Conservation (phyloP, 2,797 vertebrate species). For the Tympanoctomys barrerae region DNA sequence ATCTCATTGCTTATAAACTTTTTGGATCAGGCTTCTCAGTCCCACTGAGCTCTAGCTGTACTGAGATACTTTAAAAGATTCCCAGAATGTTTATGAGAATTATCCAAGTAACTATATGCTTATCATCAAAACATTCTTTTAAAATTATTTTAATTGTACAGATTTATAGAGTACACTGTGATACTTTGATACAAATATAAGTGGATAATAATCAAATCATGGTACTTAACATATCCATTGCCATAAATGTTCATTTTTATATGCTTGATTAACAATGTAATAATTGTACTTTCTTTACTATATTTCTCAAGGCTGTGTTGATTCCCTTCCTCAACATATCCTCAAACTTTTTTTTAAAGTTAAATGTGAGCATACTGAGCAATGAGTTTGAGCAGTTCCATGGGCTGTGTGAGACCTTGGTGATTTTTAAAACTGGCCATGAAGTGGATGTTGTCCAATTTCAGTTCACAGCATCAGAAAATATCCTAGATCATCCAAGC, state of each 20-base stretch:
- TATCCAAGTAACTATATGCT: conserved; percentile 14
- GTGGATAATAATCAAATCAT: neutral
- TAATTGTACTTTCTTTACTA: neutral
- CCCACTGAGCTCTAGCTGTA: neutral
- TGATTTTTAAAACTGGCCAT: conserved; percentile 33
- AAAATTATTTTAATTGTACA: neutral
- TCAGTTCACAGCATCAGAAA: conserved; percentile 35
- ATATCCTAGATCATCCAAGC: conserved; percentile 38
- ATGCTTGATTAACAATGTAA: neutral
- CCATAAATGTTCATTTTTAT: neutral
- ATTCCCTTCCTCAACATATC: neutral
- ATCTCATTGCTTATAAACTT: neutral
- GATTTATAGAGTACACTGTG: neutral
- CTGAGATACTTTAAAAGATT: conserved; percentile 32
- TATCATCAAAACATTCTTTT: conserved; percentile 48
- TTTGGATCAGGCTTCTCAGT: neutral
- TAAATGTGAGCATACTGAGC: neutral
- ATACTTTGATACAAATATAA: neutral
- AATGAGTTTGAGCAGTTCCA: neutral
- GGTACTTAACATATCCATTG: neutral
- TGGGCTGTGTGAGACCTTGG: neutral
- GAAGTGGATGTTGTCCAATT: conserved; percentile 34
- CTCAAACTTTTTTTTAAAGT: neutral
- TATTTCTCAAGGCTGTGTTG: neutral
- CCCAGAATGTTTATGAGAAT: conserved; percentile 55